Evolutionary conservation across 2,888 invertebrate species (phyloP).

Genomic region (Sceliomorpha sp.): DNA sequence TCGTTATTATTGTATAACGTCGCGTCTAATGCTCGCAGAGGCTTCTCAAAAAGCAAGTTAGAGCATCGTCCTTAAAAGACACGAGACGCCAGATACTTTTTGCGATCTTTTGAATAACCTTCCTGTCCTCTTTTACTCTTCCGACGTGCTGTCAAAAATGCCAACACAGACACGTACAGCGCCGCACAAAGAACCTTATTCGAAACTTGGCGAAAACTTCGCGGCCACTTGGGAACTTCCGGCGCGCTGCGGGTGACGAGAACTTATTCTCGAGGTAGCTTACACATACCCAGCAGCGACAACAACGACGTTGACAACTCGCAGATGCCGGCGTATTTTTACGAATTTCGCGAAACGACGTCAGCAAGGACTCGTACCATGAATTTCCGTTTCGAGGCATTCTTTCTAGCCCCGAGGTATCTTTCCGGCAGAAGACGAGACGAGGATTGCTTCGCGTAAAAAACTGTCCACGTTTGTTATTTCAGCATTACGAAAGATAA

Average conservation of each 20-base stretch:
- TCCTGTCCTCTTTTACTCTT: conserved; percentile 3
- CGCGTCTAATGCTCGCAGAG: too few relatives aligned
- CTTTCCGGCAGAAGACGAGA: conserved; percentile 1
- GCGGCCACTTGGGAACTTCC: conserved; percentile 58
- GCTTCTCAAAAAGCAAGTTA: too few relatives aligned
- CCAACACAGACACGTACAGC: conserved; percentile 14
- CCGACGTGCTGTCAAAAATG: conserved; percentile 41
- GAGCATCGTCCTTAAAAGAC: conserved; percentile 2
- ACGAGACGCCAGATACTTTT: conserved; percentile 7
- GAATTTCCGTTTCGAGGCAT: conserved; percentile 10
- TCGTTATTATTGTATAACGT: too few relatives aligned
- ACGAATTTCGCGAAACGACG: conserved; percentile 17
- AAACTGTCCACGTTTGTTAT: not conserved
- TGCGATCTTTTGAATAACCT: conserved; percentile 9
- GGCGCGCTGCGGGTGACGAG: conserved; percentile 55
- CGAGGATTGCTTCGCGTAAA: conserved; percentile 2
- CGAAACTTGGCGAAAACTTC: conserved; percentile 59
- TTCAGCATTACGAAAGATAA: not conserved
- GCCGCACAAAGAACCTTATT: conserved; percentile 21
- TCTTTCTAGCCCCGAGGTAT: conserved; percentile 9
- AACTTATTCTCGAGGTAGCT: conserved; percentile 57
- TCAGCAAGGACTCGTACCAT: conserved; percentile 7
- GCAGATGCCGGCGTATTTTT: conserved; percentile 40
- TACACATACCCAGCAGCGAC: conserved; percentile 36
- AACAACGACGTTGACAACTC: conserved; percentile 26